Evolutionary conservation across 2,888 invertebrate species (phyloP), one percentile per base, ranked within the genome.

Genomic region (Hyposoter didymator): DNA sequence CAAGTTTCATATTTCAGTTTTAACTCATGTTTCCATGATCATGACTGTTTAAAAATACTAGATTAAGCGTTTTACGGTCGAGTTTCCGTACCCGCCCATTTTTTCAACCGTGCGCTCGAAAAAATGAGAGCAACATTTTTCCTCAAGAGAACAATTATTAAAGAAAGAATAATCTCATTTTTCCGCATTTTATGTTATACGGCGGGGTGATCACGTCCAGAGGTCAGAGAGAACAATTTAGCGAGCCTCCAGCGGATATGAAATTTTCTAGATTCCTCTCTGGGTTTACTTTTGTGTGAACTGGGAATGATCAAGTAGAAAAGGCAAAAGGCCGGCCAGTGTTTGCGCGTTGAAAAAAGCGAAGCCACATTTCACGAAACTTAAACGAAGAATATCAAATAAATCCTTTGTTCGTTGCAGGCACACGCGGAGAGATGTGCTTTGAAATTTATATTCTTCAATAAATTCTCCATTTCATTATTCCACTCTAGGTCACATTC

Each of bases 201-300:
- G 45, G 14, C n/a, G 47, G 66, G 39, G 43, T 47, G 14, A 45
- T 47, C 43, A 47, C 47, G 35, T 39, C 47, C 35, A n/a, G 39
- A n/a, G n/a, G 75, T 43, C 39, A 28, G 43, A 22, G 74, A 74
- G 59, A 14, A 59, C 59, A 28, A 59, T 28, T 14, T 59, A 28
- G 28, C 28, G n/a, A 52, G 64, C 32, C 47, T 43, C n/a, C 22
- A 22, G 47, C 62, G 62, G 59, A 72, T 79, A 79, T 79, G 59
- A 79, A 70, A 79, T 79, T 79, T 52, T 59, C 32, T 32, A 62
- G 19, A 79, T 72, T 79, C 70, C 47, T 62, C 22, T 47, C 45
- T 35, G 8, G 19, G 22, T 52, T 22, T 62, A 14, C 62, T 10
- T 22, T 70, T 45, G 70, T 66, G 70, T 66, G 70, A 32, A 59